phyloP scores from a whole-genome alignment of 2,113 vertebrate species.

The Dicrurus megarhynchus region DNA sequence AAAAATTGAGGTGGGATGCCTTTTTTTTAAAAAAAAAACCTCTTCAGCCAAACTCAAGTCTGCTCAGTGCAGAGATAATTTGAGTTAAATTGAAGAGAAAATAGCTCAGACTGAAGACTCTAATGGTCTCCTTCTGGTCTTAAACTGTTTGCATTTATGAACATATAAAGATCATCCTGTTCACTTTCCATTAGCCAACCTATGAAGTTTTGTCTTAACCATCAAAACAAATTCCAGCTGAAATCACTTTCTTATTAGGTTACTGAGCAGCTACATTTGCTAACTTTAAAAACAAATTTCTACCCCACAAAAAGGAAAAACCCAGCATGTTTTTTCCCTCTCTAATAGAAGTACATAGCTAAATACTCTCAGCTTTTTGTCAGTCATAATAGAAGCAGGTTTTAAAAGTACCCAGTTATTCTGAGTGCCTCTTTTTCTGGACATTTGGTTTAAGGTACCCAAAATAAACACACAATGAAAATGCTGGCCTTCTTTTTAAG shows the following conservation, averaged over 20 bases:
- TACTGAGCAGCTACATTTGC: neutral
- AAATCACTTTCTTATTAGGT: neutral
- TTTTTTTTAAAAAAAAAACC: neutral
- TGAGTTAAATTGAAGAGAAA: conserved; percentile 16
- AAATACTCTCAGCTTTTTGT: neutral
- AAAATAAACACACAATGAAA: neutral
- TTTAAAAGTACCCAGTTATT: neutral
- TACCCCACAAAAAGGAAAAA: neutral
- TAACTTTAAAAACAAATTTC: neutral
- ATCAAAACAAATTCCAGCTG: neutral
- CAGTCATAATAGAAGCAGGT: neutral
- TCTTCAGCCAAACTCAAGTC: neutral
- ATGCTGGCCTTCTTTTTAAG: neutral
- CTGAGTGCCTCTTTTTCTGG: neutral
- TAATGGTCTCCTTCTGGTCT: neutral
- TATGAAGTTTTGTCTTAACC: neutral
- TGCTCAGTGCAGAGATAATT: neutral
- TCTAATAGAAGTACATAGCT: neutral
- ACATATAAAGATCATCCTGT: neutral
- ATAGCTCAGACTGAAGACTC: neutral
- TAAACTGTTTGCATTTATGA: conserved; percentile 14
- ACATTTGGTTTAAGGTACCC: neutral
- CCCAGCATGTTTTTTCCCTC: rapidly evolving
- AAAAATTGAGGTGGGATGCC: neutral
- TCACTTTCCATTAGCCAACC: neutral